Evolutionary conservation across 2,113 vertebrate genomes (phyloP).

Genomic region (Petaurus breviceps): DNA sequence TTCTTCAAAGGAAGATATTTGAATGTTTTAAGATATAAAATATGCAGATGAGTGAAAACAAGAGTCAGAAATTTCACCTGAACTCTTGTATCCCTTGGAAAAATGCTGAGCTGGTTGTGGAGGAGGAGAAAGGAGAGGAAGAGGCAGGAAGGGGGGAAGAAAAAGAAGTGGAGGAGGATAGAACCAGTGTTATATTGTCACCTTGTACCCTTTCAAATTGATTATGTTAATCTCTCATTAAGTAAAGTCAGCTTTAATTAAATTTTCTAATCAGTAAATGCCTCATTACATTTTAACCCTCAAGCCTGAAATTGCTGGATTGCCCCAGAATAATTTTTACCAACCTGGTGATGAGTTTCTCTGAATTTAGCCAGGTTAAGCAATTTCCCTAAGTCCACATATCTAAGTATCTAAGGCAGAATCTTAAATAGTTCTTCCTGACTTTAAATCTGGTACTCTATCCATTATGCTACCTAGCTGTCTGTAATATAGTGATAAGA

Average conservation of each 20-base stretch:
- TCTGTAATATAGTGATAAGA: not conserved
- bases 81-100: not conserved
- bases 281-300: not conserved
- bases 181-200: not conserved
- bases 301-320: not conserved
- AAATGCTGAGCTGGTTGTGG: not conserved
- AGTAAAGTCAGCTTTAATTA: not conserved
- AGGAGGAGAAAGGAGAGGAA: not conserved
- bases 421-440: not conserved
- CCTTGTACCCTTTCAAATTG: not conserved
- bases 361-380: not conserved
- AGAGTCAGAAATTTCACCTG: not conserved
- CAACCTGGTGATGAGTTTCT: not conserved
- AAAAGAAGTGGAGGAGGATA: not conserved
- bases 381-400: not conserved
- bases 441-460: not conserved
- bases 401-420: not conserved
- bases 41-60: not conserved
- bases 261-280: not conserved
- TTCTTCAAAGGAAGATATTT: not conserved
- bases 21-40: not conserved
- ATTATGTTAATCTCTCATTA: not conserved
- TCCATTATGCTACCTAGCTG: not conserved
- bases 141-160: not conserved
- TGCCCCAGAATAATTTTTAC: not conserved